Evolutionary conservation across 1,140 invertebrate species (phyloP).

Genomic region (Leptonema lineaticorne): DNA sequence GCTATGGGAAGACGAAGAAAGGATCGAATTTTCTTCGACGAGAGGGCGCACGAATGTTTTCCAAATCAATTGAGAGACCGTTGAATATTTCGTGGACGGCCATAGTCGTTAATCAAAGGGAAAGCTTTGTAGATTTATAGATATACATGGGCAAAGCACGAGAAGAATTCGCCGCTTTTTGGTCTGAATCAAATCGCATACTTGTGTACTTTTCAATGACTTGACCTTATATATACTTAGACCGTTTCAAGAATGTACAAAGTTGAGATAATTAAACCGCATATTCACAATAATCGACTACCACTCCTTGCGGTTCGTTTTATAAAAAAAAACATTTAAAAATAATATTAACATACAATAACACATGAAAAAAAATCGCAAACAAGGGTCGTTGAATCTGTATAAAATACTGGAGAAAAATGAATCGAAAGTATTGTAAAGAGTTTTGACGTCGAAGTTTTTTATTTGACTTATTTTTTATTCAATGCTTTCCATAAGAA

Average conservation of each 20-base stretch:
- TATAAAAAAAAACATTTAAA: no score
- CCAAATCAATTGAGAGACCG: neutral
- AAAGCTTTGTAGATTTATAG: neutral
- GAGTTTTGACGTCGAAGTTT: no score
- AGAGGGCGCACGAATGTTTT: neutral
- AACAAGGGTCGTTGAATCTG: no score
- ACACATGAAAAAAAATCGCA: neutral
- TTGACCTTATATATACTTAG: no score
- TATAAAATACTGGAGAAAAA: no score
- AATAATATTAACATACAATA: neutral
- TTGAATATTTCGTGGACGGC: neutral
- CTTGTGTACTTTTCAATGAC: neutral
- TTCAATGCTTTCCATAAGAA: no score
- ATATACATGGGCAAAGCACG: neutral
- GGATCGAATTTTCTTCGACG: no score
- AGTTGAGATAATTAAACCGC: slow-evolving; percentile 9
- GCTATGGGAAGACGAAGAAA: neutral
- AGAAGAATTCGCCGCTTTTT: neutral
- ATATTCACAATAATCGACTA: no score
- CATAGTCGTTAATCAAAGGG: neutral
- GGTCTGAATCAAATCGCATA: neutral
- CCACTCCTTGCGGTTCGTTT: no score
- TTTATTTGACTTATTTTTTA: no score
- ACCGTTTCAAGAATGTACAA: neutral
- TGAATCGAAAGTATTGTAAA: no score